Conservation (phyloP, 1,140 invertebrate genomes). For the Steinernema feltiae region DNA sequence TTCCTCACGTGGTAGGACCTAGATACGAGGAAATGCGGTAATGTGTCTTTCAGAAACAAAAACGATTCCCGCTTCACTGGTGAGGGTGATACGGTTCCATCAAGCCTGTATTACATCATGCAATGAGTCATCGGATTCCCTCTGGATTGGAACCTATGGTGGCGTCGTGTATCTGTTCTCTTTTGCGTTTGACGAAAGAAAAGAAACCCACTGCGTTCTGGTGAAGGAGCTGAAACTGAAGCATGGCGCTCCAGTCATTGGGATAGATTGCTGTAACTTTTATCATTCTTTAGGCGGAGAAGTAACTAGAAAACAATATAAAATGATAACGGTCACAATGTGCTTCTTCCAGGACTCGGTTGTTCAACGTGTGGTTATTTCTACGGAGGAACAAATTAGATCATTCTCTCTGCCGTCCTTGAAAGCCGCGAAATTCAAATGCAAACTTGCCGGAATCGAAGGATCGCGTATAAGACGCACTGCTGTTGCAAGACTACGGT, state of each 20-base stretch:
- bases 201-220: not conserved
- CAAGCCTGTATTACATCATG: not conserved
- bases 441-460: not conserved
- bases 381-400: not conserved
- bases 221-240: slow-evolving; percentile 1
- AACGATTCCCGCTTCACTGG: not conserved
- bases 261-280: not conserved
- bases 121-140: not conserved
- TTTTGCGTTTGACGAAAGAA: not conserved
- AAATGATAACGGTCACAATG: not conserved
- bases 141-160: slow-evolving; percentile 2
- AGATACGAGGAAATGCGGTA: not conserved
- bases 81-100: not conserved
- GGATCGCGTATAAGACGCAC: not conserved
- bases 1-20: not conserved
- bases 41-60: not conserved
- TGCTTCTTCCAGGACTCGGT: not conserved
- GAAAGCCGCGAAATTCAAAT: not conserved
- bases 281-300: not conserved
- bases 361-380: not conserved
- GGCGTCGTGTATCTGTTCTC: not conserved
- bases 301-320: not conserved
- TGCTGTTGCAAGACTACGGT: not conserved
- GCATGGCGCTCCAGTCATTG: not conserved
- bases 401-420: not conserved